These are phyloP conservation scores for Hirtodrosophila trivittata DNA, from an alignment of 2,888 invertebrate genomes.

Conservation along the genomic window DNA sequence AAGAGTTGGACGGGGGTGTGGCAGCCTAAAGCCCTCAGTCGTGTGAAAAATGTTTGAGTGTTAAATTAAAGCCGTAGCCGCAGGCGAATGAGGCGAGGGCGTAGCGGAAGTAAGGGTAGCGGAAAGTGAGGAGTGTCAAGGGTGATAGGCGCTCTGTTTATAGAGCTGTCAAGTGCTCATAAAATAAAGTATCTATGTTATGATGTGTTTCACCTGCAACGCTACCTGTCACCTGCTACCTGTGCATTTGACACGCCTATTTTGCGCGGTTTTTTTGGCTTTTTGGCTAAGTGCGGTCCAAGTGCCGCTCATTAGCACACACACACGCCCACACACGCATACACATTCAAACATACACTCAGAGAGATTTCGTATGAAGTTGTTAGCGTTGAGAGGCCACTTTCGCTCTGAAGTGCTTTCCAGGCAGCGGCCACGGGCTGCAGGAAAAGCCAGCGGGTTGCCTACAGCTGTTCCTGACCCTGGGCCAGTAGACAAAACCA, in stretches of 20 bases:
- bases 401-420: slow-evolving; percentile 38
- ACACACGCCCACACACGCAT: slow-evolving; percentile 31
- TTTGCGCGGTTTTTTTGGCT: slow-evolving; percentile 48
- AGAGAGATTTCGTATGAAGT: slow-evolving; percentile 45
- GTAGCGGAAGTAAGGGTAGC: background rate
- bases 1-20: no score
- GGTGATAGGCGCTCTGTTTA: slow-evolving; percentile 68
- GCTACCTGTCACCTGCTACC: slow-evolving; percentile 38
- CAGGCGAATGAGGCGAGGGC: background rate
- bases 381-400: slow-evolving; percentile 51
- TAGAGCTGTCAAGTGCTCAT: slow-evolving; percentile 73
- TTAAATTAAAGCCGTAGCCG: slow-evolving; percentile 56
- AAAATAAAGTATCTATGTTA: slow-evolving; percentile 34
- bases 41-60: no score
- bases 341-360: slow-evolving; percentile 19
- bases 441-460: slow-evolving; percentile 51
- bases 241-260: slow-evolving; percentile 55
- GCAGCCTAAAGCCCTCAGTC: slow-evolving; percentile 57
- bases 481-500: slow-evolving; percentile 40
- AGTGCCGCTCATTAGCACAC: slow-evolving; percentile 67
- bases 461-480: slow-evolving; percentile 54
- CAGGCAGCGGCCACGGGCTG: slow-evolving; percentile 14
- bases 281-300: slow-evolving; percentile 61
- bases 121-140: slow-evolving; percentile 32
- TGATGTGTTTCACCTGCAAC: slow-evolving; percentile 12